These are phyloP conservation scores for Poeciliopsis paucimaculata DNA, from an alignment of 2,797 vertebrate genomes.

Conservation along the genomic window DNA sequence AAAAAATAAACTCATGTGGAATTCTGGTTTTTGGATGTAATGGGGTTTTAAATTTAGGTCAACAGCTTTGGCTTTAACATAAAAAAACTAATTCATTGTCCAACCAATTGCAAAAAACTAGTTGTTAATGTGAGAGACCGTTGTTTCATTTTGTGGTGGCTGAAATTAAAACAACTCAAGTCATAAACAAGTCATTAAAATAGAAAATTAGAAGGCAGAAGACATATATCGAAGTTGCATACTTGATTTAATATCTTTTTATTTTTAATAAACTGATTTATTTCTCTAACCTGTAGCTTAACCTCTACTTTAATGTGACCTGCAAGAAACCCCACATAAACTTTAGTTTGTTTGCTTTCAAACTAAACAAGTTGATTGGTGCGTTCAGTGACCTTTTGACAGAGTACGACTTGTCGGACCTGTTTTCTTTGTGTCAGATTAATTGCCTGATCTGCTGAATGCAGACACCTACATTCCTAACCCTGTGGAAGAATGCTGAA, in stretches of 20 bases:
- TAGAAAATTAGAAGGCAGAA: neutral
- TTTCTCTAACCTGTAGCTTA: neutral
- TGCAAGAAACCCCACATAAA: neutral
- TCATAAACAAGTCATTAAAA: neutral
- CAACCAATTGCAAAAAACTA: neutral
- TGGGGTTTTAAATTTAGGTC: neutral
- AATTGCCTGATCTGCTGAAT: neutral
- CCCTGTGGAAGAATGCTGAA: neutral
- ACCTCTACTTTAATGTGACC: neutral
- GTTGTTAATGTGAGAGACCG: neutral
- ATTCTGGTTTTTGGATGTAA: neutral
- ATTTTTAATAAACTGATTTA: neutral
- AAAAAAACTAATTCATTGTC: neutral
- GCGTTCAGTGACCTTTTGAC: neutral
- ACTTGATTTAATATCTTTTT: neutral
- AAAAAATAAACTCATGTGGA: neutral
- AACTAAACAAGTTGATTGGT: neutral
- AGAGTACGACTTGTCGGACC: neutral
- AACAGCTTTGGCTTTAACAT: neutral
- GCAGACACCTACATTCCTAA: neutral
- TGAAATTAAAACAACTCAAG: neutral
- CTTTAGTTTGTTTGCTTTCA: conserved; percentile 1
- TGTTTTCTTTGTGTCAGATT: neutral
- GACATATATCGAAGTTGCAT: neutral
- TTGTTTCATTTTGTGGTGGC: neutral